These are phyloP conservation scores for Anguilla obscura DNA, from an alignment of 2,797 vertebrate species.

Conservation along the genomic window DNA sequence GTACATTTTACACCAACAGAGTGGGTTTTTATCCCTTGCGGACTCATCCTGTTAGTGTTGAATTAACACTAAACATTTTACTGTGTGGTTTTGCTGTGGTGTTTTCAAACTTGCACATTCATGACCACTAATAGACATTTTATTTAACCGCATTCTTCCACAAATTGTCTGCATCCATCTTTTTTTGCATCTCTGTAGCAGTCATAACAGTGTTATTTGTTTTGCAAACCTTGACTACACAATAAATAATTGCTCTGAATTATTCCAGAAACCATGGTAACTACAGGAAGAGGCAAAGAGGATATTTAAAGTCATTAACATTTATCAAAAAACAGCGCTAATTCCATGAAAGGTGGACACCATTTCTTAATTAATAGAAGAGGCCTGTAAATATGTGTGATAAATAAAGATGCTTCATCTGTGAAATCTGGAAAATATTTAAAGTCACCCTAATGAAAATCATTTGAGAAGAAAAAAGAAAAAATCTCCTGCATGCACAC, in stretches of 20 bases:
- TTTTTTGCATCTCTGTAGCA: background rate
- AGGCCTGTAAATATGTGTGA: background rate
- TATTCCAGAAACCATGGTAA: constrained; percentile 17
- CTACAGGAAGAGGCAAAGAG: background rate
- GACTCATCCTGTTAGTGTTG: background rate
- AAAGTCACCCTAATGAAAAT: background rate
- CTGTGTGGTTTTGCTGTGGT: background rate
- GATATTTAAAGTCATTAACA: background rate
- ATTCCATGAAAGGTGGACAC: background rate
- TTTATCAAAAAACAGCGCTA: constrained; percentile 2
- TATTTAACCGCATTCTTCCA: background rate
- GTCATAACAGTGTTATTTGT: constrained; percentile 1
- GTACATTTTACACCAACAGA: too few species aligned
- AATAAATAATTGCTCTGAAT: constrained; percentile 1
- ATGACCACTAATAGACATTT: background rate
- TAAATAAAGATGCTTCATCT: constrained; percentile 9
- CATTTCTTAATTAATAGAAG: constrained; percentile 6
- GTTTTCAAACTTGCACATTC: background rate
- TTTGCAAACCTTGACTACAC: background rate
- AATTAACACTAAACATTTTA: background rate
- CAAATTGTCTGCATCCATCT: background rate
- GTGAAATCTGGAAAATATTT: constrained; percentile 3
- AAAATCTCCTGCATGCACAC: background rate
- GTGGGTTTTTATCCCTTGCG: background rate
- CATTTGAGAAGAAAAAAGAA: background rate